Base-by-base conservation (phyloP, 2,113 vertebrate genomes). In the Prolemur simus region DNA sequence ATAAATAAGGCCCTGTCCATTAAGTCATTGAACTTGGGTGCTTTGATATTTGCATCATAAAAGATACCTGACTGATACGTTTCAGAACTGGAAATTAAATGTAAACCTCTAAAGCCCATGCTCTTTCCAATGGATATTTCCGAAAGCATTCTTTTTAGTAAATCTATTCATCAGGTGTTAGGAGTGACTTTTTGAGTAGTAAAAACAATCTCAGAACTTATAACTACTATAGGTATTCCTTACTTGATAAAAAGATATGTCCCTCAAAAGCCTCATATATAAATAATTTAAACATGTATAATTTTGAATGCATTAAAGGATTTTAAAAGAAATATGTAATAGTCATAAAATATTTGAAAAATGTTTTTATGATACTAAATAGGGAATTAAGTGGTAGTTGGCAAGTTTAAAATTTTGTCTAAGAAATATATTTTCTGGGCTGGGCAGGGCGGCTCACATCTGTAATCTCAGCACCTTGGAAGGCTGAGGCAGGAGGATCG, bases 201-300 rank as follows among this genome's bases (percentile, higher is more conserved):
- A 12, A 94, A 27, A 80, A 80, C 71, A 96, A 73, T 78, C n/a
- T 85, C 32, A 93, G 73, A 71, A 32, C 54, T 93, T 37, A 34
- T 80, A 89, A 80, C 73, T 85, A 69, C 52, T 71, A 49, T 1
- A 56, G 27, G 37, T 52, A 85, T 73, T 85, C 45, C 78, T 88
- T 60, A 88, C 11, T 90, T 93, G 54, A 56, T 39, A 90, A 39
- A 71, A 7, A n/a, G 49, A 29, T 42, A 12, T 60, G 15, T 52
- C 63, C 63, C 34, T 96, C 52, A 73, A 91, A 91, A 56, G 7
- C 17, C 45, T 37, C 66, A 47, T 2, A 0, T 64, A 15, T 27
- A 73, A 93, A 81, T 73, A 80, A 73, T 56, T 81, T 73, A 74
- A 87, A 80, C 11, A n/a, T 78, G 39, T 42, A 29, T 25, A 58